Evolutionary conservation across 1,140 invertebrate genomes (phyloP), one percentile per base, ranked within the genome.

Genomic region (Philopotamus ludificatus): DNA sequence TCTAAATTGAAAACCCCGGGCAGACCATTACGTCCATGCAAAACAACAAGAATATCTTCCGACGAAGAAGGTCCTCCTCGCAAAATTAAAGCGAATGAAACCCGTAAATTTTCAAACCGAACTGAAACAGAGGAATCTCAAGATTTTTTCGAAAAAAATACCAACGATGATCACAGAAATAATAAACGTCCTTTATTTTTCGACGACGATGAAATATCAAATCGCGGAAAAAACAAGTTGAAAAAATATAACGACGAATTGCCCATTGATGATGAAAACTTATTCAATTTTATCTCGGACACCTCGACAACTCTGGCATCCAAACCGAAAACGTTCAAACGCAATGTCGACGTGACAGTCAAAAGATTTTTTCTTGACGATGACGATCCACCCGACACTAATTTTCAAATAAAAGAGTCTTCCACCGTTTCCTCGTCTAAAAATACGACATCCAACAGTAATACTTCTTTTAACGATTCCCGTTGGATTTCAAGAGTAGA

Each of bases 221-320:
- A n/a, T n/a, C n/a, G n/a, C n/a, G n/a, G n/a, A n/a, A n/a, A n/a
- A n/a, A n/a, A n/a, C n/a, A n/a, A n/a, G n/a, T n/a, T n/a, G n/a
- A n/a, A n/a, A n/a, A n/a, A n/a, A n/a, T n/a, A n/a, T n/a, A n/a
- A n/a, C n/a, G n/a, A n/a, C n/a, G n/a, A n/a, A n/a, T n/a, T n/a
- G n/a, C n/a, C n/a, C n/a, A 22, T 26, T n/a, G 16, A 23, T 2
- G 22, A 47, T 47, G 57, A 60, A 23, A 23, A 47, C 8, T 23
- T 58, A 3, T 58, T 58, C 54, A 58, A 58, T 42, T 58, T 58
- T 44, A 15, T n/a, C n/a, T n/a, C n/a, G n/a, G n/a, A n/a, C n/a
- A n/a, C n/a, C n/a, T n/a, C n/a, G n/a, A n/a, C n/a, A n/a, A n/a
- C n/a, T n/a, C n/a, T n/a, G n/a, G n/a, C 21, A 9, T 15, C 12